phyloP scores from a whole-genome alignment of 2,888 invertebrate genomes.

The Hermaeophaga mercurialis region DNA sequence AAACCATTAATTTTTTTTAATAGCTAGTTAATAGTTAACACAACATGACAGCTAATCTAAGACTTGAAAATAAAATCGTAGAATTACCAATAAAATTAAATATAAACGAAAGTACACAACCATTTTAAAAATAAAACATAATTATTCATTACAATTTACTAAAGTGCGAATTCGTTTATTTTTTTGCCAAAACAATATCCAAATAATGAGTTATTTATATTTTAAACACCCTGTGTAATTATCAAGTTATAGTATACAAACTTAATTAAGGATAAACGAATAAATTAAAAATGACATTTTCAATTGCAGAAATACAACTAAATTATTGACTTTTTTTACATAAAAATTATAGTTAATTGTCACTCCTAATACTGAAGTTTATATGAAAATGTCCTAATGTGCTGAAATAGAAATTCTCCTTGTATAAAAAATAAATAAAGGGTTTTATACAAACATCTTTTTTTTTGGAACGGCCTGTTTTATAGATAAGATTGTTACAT shows the following conservation, averaged over 20 bases:
- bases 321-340: too few species aligned
- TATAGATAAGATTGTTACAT: background rate
- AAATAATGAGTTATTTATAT: background rate
- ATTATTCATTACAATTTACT: background rate
- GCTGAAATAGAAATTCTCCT: slow-evolving; percentile 3
- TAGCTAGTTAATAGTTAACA: too few species aligned
- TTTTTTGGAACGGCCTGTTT: slow-evolving; percentile 5
- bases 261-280: too few species aligned
- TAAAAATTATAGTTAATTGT: slow-evolving; percentile 14
- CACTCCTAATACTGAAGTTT: slow-evolving; percentile 8
- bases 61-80: too few species aligned
- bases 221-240: background rate
- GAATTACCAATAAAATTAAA: too few species aligned
- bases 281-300: background rate
- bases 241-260: background rate
- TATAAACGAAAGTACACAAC: too few species aligned
- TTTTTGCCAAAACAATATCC: background rate
- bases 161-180: background rate
- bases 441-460: background rate
- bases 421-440: slow-evolving; percentile 11
- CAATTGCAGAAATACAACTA: background rate
- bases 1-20: too few species aligned
- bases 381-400: slow-evolving; percentile 4
- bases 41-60: too few species aligned
- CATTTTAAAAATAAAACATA: too few species aligned